Evolutionary conservation across 2,113 vertebrate genomes (phyloP).

Genomic region (Prunella himalayana): DNA sequence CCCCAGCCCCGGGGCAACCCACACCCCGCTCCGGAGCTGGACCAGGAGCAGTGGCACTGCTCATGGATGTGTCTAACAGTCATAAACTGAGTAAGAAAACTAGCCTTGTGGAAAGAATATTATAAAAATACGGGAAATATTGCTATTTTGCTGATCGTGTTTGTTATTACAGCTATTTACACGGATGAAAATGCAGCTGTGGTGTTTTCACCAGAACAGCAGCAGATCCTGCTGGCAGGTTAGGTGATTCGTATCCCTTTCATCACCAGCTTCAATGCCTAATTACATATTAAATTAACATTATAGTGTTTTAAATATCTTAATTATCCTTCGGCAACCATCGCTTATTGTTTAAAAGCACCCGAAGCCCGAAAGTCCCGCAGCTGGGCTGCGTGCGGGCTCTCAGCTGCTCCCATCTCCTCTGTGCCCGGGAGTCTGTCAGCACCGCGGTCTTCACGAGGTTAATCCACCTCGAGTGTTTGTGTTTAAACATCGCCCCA

Average conservation of each 20-base stretch:
- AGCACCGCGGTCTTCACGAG: neutral
- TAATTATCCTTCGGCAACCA: neutral
- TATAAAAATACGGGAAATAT: neutral
- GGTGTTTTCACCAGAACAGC: neutral
- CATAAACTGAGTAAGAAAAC: neutral
- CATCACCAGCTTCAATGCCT: neutral
- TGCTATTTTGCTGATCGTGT: neutral
- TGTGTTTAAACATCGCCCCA: neutral
- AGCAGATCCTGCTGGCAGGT: neutral
- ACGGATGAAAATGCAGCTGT: neutral
- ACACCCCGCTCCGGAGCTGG: fast-evolving
- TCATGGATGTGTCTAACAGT: fast-evolving
- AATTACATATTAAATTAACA: neutral
- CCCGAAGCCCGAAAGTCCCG: fast-evolving
- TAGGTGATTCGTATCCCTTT: neutral
- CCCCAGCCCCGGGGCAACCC: neutral
- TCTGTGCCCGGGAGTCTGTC: fast-evolving
- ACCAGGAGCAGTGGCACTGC: fast-evolving
- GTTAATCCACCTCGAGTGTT: neutral
- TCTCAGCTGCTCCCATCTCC: neutral
- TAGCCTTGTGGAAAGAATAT: neutral
- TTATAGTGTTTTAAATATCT: neutral
- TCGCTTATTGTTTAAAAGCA: neutral
- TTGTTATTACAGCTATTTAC: neutral
- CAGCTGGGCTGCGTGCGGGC: neutral